phyloP scores from a whole-genome alignment of 1,140 invertebrate genomes.

The Camponotus floridanus region DNA sequence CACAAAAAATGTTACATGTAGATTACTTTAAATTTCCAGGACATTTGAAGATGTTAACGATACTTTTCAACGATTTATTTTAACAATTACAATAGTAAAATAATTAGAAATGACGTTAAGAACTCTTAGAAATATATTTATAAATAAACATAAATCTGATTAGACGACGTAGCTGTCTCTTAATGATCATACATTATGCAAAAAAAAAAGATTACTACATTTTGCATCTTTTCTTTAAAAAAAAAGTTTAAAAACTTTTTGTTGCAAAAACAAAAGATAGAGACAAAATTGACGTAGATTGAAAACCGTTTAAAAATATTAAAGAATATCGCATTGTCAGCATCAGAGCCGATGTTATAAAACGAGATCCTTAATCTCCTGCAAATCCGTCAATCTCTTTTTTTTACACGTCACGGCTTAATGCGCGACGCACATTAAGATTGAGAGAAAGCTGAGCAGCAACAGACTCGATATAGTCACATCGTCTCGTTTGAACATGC shows the following conservation, averaged over 20 bases:
- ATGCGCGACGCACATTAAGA: neutral
- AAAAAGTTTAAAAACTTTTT: neutral
- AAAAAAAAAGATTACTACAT: neutral
- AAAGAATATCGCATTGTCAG: conserved; percentile 11
- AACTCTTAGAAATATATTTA: neutral
- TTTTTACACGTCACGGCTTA: conserved; percentile 10
- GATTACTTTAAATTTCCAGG: conserved; percentile 3
- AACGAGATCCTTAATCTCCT: neutral
- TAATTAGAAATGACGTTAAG: neutral
- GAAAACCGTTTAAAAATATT: neutral
- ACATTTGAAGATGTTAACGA: neutral
- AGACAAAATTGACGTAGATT: neutral
- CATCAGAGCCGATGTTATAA: conserved; percentile 10
- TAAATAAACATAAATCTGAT: too few species aligned
- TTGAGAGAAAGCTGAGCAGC: neutral
- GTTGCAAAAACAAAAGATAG: neutral
- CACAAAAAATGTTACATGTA: neutral
- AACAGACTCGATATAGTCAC: neutral
- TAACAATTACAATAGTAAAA: neutral
- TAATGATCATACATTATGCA: neutral
- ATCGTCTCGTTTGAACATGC: neutral
- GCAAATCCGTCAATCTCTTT: neutral
- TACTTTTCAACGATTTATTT: neutral
- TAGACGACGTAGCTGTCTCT: neutral
- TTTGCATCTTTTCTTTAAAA: neutral